Evolutionary conservation across 2,888 invertebrate genomes (phyloP).

Genomic region (Drosophila nr. medialis): DNA sequence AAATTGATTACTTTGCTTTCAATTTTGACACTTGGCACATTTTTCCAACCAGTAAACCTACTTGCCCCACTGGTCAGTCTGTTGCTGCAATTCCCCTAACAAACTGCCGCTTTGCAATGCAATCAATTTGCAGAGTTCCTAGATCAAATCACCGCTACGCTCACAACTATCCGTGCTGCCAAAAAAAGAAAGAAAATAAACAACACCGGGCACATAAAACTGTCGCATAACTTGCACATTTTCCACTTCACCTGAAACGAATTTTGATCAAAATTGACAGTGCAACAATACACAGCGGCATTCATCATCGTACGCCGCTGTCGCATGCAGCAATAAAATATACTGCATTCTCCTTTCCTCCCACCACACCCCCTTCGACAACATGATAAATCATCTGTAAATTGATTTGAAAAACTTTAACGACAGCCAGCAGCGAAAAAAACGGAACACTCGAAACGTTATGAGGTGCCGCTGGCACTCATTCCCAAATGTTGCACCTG

Average conservation of each 20-base stretch:
- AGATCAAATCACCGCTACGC: constrained; percentile 40
- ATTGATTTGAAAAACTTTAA: constrained; percentile 75
- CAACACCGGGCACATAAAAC: constrained; percentile 40
- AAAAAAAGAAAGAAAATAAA: constrained; percentile 13
- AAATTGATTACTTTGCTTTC: neutral
- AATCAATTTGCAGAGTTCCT: constrained; percentile 54
- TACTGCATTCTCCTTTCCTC: neutral
- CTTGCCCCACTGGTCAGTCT: constrained; percentile 14
- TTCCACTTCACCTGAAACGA: constrained; percentile 72
- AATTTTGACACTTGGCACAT: neutral
- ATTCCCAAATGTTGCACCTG: constrained; percentile 30
- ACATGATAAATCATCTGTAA: constrained; percentile 78
- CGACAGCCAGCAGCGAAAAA: constrained; percentile 42
- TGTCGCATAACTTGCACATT: constrained; percentile 75
- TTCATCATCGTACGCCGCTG: constrained; percentile 71
- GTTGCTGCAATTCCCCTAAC: constrained; percentile 38
- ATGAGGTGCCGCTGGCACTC: constrained; percentile 48
- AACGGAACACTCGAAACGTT: constrained; percentile 41
- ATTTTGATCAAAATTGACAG: constrained; percentile 73
- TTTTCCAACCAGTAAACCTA: neutral
- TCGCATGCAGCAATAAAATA: constrained; percentile 59
- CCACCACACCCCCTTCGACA: constrained; percentile 10
- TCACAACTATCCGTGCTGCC: constrained; percentile 11
- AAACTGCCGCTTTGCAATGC: constrained; percentile 16
- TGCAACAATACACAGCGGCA: constrained; percentile 76